phyloP scores from a whole-genome alignment of 2,113 vertebrate species.

The Thomomys bottae region DNA sequence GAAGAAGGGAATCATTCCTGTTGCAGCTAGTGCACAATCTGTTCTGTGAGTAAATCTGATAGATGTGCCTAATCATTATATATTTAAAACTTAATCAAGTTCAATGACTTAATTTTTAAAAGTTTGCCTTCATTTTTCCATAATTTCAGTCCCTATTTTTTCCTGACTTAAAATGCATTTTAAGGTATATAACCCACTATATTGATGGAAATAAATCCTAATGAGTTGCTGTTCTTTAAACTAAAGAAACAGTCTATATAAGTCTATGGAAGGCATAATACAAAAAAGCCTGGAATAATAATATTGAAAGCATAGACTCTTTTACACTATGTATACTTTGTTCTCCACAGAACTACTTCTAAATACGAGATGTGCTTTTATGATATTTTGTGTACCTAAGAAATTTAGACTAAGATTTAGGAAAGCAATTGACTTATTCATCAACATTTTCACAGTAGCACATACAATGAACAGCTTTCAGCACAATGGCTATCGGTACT shows the following conservation, averaged over 20 bases:
- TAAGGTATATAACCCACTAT: neutral
- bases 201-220: slow-evolving; percentile 50
- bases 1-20: neutral
- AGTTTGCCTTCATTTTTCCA: neutral
- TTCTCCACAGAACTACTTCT: slow-evolving; percentile 39
- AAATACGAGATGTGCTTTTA: slow-evolving; percentile 41
- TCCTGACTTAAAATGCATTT: slow-evolving; percentile 33
- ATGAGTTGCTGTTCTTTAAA: slow-evolving; percentile 7
- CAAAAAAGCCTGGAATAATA: slow-evolving; percentile 35
- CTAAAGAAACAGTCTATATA: slow-evolving; percentile 22
- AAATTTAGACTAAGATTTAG: slow-evolving; percentile 48
- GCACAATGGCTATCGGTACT: slow-evolving; percentile 5
- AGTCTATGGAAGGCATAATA: too few relatives aligned
- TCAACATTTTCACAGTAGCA: slow-evolving; percentile 22
- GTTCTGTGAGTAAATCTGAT: neutral
- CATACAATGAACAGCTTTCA: neutral
- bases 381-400: slow-evolving; percentile 10
- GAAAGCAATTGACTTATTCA: slow-evolving; percentile 43
- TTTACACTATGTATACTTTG: slow-evolving; percentile 35
- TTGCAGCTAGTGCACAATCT: neutral
- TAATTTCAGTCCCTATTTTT: slow-evolving; percentile 46
- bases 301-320: slow-evolving; percentile 1
- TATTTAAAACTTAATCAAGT: slow-evolving; percentile 12
- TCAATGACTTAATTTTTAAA: slow-evolving; percentile 38
- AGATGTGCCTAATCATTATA: neutral